Evolutionary conservation across 2,113 vertebrate genomes (phyloP), one percentile per base, ranked within the genome.

Genomic region (Hypocryptadius cinnamomeus): DNA sequence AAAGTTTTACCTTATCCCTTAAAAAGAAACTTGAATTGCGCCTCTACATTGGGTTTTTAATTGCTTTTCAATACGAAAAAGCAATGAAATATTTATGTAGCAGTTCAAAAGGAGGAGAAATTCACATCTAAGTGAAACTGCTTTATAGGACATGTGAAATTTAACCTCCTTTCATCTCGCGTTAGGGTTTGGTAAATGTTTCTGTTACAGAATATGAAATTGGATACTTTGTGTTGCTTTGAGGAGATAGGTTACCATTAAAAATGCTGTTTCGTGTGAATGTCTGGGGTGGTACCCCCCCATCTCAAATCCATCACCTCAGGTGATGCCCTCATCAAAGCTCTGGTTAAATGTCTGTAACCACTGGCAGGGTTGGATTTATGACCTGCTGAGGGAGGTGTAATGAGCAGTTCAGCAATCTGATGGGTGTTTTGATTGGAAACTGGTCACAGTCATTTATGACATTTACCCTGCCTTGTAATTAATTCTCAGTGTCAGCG

Each of bases 11-110:
- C 33, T 69, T 72, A 8, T 1, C 13, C 13, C 24, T 71, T 68
- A 60, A 54, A 87, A 88, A 14, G 15, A 48, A 60, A 37, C 27
- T 1, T 45, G 33, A 78, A 39, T 35, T 84, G 15, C 16, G 8
- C 2, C 13, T 78, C 9, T 42, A 1, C 16, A 0, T 23, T 39
- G 7, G 2, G 3, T 11, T 17, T 73, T 59, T 35, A 65, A 24
- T 74, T 35, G 28, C 10, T 70, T 83, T 85, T 57, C 2, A 3
- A 8, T 76, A 20, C 3, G 35, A 51, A 40, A 64, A 71, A 17
- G 6, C 40, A 51, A 3, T 33, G 6, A 37, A 69, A 27, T 44
- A 28, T 14, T 87, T 64, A 16, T n/a, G n/a, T 37, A 64, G 70
- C 57, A 19, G 33, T 39, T 27, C 22, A 61, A 5, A 63, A 83